Base-by-base conservation (phyloP, 2,888 invertebrate genomes). In the Sphecodes monilicornis region DNA sequence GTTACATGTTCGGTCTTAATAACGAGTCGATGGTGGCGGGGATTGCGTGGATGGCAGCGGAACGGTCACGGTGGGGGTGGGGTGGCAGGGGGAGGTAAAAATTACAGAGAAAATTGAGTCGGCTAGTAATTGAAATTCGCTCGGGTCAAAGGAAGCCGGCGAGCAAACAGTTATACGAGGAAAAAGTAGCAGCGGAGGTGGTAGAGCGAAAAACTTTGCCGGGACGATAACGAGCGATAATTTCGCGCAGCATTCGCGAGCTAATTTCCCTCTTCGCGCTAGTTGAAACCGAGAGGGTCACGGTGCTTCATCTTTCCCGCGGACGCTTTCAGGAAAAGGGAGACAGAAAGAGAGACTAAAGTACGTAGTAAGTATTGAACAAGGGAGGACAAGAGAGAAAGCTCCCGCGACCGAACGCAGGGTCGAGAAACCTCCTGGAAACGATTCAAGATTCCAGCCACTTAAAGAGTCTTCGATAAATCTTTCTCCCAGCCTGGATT, bases 151-250 rank as follows among this genome's bases (percentile, higher is more conserved):
- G 57, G 60, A 29, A 46, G 1, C 68, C 29, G 32, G 36, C 13
- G 50, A 36, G 22, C 54, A 54, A 39, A 54, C 41, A 73, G 72
- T n/a, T 60, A 10, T 46, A 60, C 22, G 32, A 3, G 5, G 50
- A 29, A 66, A 32, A 39, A 72, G 72, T 69, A 41, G 71, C 10
- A 36, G n/a, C 18, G 18, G 60, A 1, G 26, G 32, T 18, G 36
- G 22, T 46, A 6, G 36, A 43, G 11, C 32, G 60, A n/a, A 11
- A 36, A 22, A 66, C 32, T 41, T 29, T n/a, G 71, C 64, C 46
- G 64, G 13, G 26, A 32, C n/a, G 64, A 69, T 80, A 80, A 80
- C 54, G 74, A 66, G 60, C 50, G 82, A 70, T 79, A 79, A 82
- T 82, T 75, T 75, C 70, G 60, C 41, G 36, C 74, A 41, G 26